These are phyloP conservation scores for Drosophila lutescens DNA, from an alignment of 2,888 invertebrate species.

Conservation along the genomic window DNA sequence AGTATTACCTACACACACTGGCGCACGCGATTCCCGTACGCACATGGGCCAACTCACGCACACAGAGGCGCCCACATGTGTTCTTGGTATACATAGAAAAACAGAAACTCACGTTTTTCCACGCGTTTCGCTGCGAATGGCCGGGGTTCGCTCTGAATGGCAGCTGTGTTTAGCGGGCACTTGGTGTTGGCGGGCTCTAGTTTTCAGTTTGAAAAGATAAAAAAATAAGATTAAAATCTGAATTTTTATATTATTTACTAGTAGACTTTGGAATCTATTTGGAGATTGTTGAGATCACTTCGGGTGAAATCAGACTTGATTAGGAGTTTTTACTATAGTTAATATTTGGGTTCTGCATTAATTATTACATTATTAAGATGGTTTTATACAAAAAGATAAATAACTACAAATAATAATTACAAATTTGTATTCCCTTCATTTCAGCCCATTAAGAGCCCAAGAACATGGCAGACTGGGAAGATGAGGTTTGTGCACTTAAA, in stretches of 20 bases:
- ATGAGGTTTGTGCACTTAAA: conserved; percentile 35
- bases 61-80: conserved; percentile 64
- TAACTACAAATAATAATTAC: not conserved
- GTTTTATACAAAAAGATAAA: no score
- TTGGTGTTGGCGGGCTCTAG: not conserved
- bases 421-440: no score
- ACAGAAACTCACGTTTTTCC: conserved; percentile 72
- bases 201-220: not conserved
- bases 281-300: no score
- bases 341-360: no score
- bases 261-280: no score
- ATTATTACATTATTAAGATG: no score
- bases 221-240: no score
- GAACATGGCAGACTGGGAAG: conserved; percentile 76
- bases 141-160: conserved; percentile 12
- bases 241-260: no score
- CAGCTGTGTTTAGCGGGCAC: conserved; percentile 5
- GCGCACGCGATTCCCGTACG: conserved; percentile 39
- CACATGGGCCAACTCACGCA: conserved; percentile 47
- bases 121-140: conserved; percentile 51
- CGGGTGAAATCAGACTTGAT: no score
- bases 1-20: conserved; percentile 67
- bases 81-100: conserved; percentile 82
- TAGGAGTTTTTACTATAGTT: no score
- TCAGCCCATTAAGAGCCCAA: conserved; percentile 7